These are phyloP conservation scores for Delia radicum DNA, from an alignment of 1,140 invertebrate species.

Conservation along the genomic window DNA sequence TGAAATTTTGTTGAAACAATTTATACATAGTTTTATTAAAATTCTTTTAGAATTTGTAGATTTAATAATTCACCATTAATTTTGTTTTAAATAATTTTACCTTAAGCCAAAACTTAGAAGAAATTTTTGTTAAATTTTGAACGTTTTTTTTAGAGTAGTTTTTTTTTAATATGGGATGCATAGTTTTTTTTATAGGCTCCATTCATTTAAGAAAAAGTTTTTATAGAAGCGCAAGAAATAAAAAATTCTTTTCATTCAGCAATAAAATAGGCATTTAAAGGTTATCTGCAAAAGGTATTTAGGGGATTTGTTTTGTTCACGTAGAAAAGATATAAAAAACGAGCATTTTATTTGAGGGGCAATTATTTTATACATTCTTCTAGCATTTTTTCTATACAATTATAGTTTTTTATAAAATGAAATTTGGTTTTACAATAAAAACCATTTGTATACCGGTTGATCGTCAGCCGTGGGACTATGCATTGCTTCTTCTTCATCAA, in stretches of 20 bases:
- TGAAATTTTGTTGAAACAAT: too few species aligned
- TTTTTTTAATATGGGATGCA: neutral
- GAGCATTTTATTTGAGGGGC: neutral
- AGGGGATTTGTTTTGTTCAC: neutral
- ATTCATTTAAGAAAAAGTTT: neutral
- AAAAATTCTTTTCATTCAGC: neutral
- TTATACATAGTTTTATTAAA: too few species aligned
- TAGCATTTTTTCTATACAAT: slow-evolving; percentile 13
- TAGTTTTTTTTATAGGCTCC: neutral
- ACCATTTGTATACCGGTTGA: slow-evolving; percentile 62
- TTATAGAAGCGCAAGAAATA: neutral
- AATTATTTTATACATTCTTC: slow-evolving; percentile 4
- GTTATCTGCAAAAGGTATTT: neutral
- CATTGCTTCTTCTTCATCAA: slow-evolving; percentile 53
- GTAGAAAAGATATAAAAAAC: neutral
- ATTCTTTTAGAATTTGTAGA: too few species aligned
- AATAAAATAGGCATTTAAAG: neutral
- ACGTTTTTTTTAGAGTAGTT: too few species aligned
- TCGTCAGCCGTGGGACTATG: slow-evolving; percentile 66
- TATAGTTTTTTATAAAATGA: slow-evolving; percentile 30
- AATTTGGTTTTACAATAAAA: slow-evolving; percentile 5
- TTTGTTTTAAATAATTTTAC: too few species aligned
- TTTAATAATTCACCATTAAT: too few species aligned
- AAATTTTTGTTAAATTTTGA: too few species aligned
- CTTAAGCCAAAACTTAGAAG: too few species aligned